Base-by-base conservation (phyloP, 2,888 invertebrate genomes). In the Atrina japonica region DNA sequence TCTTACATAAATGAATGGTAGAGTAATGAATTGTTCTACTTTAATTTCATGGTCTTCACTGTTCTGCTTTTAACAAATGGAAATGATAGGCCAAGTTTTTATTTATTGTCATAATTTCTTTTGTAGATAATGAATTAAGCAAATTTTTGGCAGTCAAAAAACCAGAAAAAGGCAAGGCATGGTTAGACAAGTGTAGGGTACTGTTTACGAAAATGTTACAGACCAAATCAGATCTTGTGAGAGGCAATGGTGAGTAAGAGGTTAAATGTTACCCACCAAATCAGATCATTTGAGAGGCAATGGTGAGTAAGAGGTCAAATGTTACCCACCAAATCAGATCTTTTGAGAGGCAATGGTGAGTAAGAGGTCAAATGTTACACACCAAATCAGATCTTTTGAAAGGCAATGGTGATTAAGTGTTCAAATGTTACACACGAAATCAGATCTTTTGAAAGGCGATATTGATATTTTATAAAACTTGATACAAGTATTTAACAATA, bases 61-160 rank as follows among this genome's bases (percentile, higher is more conserved):
- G n/a, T n/a, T n/a, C n/a, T n/a, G n/a, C n/a, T n/a, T n/a, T n/a
- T n/a, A n/a, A n/a, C n/a, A n/a, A n/a, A n/a, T n/a, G n/a, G n/a
- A n/a, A n/a, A n/a, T n/a, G n/a, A n/a, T n/a, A n/a, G n/a, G n/a
- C n/a, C n/a, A n/a, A n/a, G n/a, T 35, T 35, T 7, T 35, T 35
- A 35, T 35, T 35, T 35, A 35, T 35, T 35, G n/a, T n/a, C n/a
- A n/a, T 63, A 11, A 16, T 29, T 16, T 47, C 7, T 55, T 21
- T 75, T 78, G 49, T 81, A 88, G 89, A 89, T 18, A 87, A 83
- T 75, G 88, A 88, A 41, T 67, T 89, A 52, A 85, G 82, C 40
- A 86, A 85, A 60, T 88, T 88, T 61, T 72, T 89, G 66, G 70
- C 83, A 14, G 76, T 80, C 21, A 82, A 82, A 56, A 80, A 82